These are phyloP conservation scores for Lissonota sp. DNA, from an alignment of 2,888 invertebrate genomes.

Conservation along the genomic window DNA sequence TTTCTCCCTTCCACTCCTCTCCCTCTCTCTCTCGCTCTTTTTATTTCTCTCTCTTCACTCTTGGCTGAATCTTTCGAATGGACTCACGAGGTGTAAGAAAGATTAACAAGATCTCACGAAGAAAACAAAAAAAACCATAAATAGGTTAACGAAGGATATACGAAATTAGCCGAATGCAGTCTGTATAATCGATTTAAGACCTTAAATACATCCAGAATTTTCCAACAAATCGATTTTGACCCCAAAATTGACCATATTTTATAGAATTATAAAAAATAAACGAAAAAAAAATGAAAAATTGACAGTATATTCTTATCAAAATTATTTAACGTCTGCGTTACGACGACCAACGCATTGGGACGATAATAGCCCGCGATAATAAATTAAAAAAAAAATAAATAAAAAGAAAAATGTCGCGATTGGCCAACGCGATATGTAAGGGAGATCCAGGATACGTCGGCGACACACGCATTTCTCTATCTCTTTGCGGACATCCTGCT, in stretches of 20 bases:
- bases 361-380: constrained; percentile 43
- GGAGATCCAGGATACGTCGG: constrained; percentile 70
- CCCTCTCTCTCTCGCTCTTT: no score
- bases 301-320: constrained; percentile 1
- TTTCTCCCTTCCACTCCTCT: no score
- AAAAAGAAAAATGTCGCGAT: constrained; percentile 58
- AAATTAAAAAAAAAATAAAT: constrained; percentile 35
- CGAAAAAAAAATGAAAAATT: not conserved
- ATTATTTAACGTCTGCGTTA: constrained; percentile 54
- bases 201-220: no score
- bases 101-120: not conserved
- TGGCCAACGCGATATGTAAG: constrained; percentile 29
- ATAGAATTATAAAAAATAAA: not conserved
- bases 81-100: constrained; percentile 23
- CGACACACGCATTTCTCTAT: constrained; percentile 68
- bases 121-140: not conserved
- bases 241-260: no score
- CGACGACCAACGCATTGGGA: constrained; percentile 46
- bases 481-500: constrained; percentile 76
- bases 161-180: not conserved
- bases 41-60: no score
- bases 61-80: constrained; percentile 46
- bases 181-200: no score
- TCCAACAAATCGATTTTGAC: no score
- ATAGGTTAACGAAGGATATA: no score